These are phyloP conservation scores for Melanchra persicariae DNA, from an alignment of 2,888 invertebrate genomes.

Conservation along the genomic window DNA sequence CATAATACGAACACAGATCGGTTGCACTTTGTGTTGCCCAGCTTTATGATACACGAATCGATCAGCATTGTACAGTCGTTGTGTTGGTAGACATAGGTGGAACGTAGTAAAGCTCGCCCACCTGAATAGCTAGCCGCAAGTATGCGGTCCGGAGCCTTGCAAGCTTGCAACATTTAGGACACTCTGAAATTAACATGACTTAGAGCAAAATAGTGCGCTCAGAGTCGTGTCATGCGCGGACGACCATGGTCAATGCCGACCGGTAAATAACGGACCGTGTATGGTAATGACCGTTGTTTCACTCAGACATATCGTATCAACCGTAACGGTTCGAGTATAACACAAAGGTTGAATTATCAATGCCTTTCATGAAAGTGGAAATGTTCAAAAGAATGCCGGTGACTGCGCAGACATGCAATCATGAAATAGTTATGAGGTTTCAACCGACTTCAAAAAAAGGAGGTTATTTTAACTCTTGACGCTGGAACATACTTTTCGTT, in stretches of 20 bases:
- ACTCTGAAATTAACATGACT: conserved; percentile 81
- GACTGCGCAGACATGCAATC: conserved; percentile 63
- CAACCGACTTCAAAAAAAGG: no score
- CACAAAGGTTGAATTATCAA: conserved; percentile 72
- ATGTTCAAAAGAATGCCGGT: conserved; percentile 64
- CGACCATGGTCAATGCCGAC: conserved; percentile 83
- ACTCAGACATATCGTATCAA: conserved; percentile 65
- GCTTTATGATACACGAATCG: conserved; percentile 54
- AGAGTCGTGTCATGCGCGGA: conserved; percentile 68
- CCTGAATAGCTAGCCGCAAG: conserved; percentile 73
- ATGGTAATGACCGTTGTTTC: conserved; percentile 81
- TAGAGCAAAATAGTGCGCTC: conserved; percentile 75
- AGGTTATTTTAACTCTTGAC: conserved; percentile 28
- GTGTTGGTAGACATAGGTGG: conserved; percentile 70
- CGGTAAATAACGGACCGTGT: conserved; percentile 75
- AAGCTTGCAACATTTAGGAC: conserved; percentile 80
- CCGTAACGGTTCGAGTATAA: conserved; percentile 69
- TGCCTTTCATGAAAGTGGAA: conserved; percentile 70
- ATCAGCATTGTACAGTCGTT: conserved; percentile 60
- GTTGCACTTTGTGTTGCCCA: conserved; percentile 58
- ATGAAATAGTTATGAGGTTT: conserved; percentile 60
- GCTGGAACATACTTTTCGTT: conserved; percentile 44
- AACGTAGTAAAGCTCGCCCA: conserved; percentile 71
- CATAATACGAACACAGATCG: conserved; percentile 59
- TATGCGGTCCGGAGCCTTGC: conserved; percentile 82